phyloP scores from a whole-genome alignment of 2,888 invertebrate species.

The Fragum sueziense region DNA sequence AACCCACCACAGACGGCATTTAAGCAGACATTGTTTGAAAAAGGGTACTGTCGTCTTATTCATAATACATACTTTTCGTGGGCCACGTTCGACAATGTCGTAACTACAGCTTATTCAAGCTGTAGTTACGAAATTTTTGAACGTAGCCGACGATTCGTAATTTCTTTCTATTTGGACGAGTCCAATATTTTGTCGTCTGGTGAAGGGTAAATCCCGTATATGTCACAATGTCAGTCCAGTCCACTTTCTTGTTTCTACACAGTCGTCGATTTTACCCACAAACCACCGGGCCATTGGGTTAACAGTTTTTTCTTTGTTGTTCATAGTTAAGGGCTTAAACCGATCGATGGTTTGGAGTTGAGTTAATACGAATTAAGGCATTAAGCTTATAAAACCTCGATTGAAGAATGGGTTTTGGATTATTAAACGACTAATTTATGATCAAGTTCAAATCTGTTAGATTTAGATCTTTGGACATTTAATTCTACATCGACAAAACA shows the following conservation, averaged over 20 bases:
- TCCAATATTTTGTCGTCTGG: too few relatives aligned
- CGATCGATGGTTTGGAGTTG: neutral
- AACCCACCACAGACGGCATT: too few relatives aligned
- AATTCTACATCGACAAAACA: neutral
- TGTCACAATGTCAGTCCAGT: neutral
- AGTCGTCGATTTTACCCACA: constrained; percentile 45
- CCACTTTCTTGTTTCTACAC: constrained; percentile 33
- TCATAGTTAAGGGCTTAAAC: constrained; percentile 21
- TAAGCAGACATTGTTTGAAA: too few relatives aligned
- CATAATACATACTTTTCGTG: too few relatives aligned
- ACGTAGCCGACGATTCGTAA: too few relatives aligned
- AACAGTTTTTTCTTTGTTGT: constrained; percentile 31
- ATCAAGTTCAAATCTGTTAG: constrained; percentile 6
- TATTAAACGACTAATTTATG: neutral
- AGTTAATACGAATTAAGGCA: neutral
- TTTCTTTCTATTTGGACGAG: too few relatives aligned
- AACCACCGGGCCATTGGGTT: constrained; percentile 27
- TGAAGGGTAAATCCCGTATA: too few relatives aligned
- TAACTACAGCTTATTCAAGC: too few relatives aligned
- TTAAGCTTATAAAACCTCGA: neutral
- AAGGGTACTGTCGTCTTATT: too few relatives aligned
- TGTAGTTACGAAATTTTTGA: too few relatives aligned
- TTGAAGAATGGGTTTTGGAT: neutral
- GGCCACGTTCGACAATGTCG: too few relatives aligned
- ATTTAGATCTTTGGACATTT: neutral